Evolutionary conservation across 2,113 vertebrate species (phyloP), one percentile per base, ranked within the genome.

Genomic region (Ctenodactylus gundi): DNA sequence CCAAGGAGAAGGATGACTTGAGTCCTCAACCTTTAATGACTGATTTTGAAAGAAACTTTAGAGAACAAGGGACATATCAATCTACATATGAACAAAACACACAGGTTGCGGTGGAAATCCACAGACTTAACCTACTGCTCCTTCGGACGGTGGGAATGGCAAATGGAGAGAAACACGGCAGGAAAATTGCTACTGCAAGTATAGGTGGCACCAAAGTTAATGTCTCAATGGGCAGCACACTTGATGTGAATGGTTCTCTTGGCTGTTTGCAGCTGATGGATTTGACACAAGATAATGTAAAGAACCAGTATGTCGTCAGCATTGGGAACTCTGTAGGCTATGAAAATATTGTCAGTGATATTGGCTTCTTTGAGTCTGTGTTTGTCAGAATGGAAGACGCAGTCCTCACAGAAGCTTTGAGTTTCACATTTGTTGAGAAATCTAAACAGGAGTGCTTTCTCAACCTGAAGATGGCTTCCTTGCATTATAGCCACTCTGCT

Each of bases 161-260:
- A 3, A 98, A 98, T 1, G 98, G 99, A 25, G 99, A 99, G 94
- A 99, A 99, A 94, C 98, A 98, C 0, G 99, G 99, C 57, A 98
- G 99, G 64, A 99, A 99, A 96, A 99, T 99, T n/a, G 99, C 99
- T 12, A 99, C 99, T 0, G 99, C 99, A 25, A 99, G 99, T 95
- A 98, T 99, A 36, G 99, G 99, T 2, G 99, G 98, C 68, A 99
- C 99, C 86, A 99, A 99, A 95, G 99, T 99, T 46, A 99, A 99
- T 0, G 98, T 99, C 78, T 99, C 99, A 11, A 98, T 99, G 99
- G 99, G 99, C 0, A 98, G 98, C 90, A 98, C 97, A 0, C 96
- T 99, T 85, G 99, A 99, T 58, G 90, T 99, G 67, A 99, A 99
- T 23, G 99, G 99, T 13, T 99, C 99, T 15, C 98, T 99, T 0